Percentiles rank a stretch among this genome's conserved stretches.
These are phyloP conservation scores for Zaprionus vittiger DNA, from an alignment of 1,140 invertebrate genomes.

Conservation along the genomic window DNA sequence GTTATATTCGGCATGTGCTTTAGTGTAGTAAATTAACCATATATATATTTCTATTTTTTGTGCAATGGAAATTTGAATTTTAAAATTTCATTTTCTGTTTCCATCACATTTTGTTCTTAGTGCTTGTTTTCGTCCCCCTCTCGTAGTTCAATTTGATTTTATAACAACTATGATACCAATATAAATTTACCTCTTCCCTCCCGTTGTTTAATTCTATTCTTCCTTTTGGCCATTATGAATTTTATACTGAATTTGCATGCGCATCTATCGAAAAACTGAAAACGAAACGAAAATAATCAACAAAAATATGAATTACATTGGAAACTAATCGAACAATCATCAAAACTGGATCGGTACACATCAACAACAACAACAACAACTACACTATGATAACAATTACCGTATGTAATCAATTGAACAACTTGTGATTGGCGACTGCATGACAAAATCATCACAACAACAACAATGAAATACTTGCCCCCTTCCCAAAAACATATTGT, in stretches of 20 bases:
- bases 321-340: constrained; percentile 38
- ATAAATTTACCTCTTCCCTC: constrained; percentile 34
- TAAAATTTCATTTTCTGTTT: background rate
- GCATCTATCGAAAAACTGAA: constrained; percentile 29
- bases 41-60: background rate
- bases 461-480: background rate
- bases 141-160: constrained; percentile 4
- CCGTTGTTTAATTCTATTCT: constrained; percentile 2
- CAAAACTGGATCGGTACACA: constrained; percentile 43
- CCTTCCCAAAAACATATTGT: background rate
- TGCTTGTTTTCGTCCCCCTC: background rate
- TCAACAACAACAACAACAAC: constrained; percentile 40
- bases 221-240: constrained; percentile 2
- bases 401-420: constrained; percentile 69
- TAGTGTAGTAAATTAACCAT: constrained; percentile 14
- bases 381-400: constrained; percentile 38
- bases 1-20: constrained; percentile 10
- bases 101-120: background rate
- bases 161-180: background rate
- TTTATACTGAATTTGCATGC: constrained; percentile 37
- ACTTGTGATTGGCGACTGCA: constrained; percentile 22
- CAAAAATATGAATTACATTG: constrained; percentile 40
- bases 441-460: background rate
- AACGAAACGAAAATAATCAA: constrained; percentile 25
- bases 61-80: background rate